phyloP scores from a whole-genome alignment of 2,888 invertebrate genomes.

The Clunio marinus region DNA sequence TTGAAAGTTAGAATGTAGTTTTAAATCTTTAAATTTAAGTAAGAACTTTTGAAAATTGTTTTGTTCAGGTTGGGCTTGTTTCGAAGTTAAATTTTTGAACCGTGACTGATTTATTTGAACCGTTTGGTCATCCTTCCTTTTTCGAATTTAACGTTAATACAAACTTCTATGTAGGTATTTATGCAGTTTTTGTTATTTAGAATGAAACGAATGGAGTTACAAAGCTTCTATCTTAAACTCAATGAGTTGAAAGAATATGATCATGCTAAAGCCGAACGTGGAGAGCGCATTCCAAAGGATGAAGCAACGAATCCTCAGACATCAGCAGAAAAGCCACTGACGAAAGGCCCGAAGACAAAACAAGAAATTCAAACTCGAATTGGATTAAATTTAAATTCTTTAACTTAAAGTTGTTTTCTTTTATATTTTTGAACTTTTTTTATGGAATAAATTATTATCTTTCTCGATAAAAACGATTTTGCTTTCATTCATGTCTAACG shows the following conservation, averaged over 20 bases:
- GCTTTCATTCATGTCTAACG: background rate
- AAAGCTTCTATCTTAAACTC: constrained; percentile 30
- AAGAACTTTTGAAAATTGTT: background rate
- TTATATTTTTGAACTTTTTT: too few species aligned
- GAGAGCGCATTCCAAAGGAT: background rate
- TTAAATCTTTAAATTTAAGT: too few species aligned
- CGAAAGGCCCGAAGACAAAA: constrained; percentile 17
- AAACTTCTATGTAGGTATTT: too few species aligned
- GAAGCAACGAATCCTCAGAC: background rate
- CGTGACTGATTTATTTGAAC: too few species aligned
- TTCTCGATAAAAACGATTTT: too few species aligned
- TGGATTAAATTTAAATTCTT: background rate
- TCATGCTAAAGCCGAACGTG: constrained; percentile 27
- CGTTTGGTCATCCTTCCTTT: too few species aligned
- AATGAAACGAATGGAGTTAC: constrained; percentile 33
- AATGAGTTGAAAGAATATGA: constrained; percentile 38
- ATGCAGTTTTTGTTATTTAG: too few species aligned
- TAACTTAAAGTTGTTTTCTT: background rate
- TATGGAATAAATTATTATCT: too few species aligned
- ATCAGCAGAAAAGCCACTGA: background rate
- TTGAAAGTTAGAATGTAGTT: too few species aligned
- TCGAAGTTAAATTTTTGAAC: too few species aligned
- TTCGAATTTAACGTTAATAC: too few species aligned
- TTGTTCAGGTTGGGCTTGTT: background rate
- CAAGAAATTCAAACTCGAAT: constrained; percentile 27